phyloP scores from a whole-genome alignment of 2,797 vertebrate species.

The Aeoliscus strigatus region DNA sequence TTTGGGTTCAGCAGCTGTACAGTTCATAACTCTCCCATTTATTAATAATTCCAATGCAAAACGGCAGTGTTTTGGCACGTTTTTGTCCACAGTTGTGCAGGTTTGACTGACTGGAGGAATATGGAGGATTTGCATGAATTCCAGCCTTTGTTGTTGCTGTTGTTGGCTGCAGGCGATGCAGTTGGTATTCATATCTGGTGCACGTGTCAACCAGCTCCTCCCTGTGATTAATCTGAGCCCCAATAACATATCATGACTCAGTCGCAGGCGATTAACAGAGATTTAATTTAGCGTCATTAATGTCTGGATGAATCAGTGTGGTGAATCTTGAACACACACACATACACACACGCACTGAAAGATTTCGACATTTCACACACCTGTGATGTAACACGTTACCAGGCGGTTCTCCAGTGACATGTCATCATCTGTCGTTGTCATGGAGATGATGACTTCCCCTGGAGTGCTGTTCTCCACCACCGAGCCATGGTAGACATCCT shows the following conservation, averaged over 20 bases:
- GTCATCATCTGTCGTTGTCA: slow-evolving; percentile 85
- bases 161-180: slow-evolving; percentile 38
- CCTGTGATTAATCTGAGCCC: slow-evolving; percentile 36
- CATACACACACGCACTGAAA: not conserved
- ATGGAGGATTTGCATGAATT: slow-evolving; percentile 43
- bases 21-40: slow-evolving; percentile 14
- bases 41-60: slow-evolving; percentile 35
- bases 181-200: slow-evolving; percentile 26
- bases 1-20: slow-evolving; percentile 6
- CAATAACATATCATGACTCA: slow-evolving; percentile 21
- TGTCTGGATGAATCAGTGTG: slow-evolving; percentile 15
- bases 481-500: slow-evolving; percentile 82
- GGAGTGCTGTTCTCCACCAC: slow-evolving; percentile 84
- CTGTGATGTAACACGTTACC: slow-evolving; percentile 93
- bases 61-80: slow-evolving; percentile 33
- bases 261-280: slow-evolving; percentile 26
- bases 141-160: slow-evolving; percentile 42
- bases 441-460: slow-evolving; percentile 79
- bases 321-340: not conserved
- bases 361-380: slow-evolving; percentile 63
- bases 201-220: slow-evolving; percentile 12
- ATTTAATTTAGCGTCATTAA: slow-evolving; percentile 28
- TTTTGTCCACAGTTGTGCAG: slow-evolving; percentile 5
- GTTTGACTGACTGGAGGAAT: slow-evolving; percentile 25
- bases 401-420: slow-evolving; percentile 86